phyloP scores from a whole-genome alignment of 2,888 invertebrate genomes.

The Oxystoma pomonae region DNA sequence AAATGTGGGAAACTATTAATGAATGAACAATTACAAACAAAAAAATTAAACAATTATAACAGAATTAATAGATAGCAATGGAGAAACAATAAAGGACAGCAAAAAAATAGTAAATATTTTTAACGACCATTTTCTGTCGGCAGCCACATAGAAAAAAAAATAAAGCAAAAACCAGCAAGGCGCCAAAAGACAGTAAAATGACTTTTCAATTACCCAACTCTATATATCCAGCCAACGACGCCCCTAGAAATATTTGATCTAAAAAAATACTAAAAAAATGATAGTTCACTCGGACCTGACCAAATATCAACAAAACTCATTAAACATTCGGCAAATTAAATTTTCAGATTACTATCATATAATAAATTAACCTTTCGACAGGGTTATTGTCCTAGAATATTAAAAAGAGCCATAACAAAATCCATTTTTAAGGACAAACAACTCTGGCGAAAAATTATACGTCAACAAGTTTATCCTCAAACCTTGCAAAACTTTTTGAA shows the following conservation, averaged over 20 bases:
- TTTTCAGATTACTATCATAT: neutral
- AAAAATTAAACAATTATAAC: neutral
- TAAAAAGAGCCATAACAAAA: neutral
- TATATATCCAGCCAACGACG: neutral
- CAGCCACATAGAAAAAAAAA: neutral
- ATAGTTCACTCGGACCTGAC: neutral
- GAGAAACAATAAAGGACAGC: neutral
- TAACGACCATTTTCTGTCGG: neutral
- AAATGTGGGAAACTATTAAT: neutral
- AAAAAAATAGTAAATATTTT: neutral
- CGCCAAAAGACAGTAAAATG: neutral
- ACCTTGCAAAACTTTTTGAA: neutral
- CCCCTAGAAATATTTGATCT: neutral
- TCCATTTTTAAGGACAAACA: neutral
- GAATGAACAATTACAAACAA: neutral
- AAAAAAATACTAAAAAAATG: neutral
- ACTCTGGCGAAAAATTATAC: neutral
- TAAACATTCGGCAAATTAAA: neutral
- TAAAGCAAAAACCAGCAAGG: neutral
- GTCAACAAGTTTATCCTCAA: neutral
- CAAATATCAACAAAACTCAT: neutral
- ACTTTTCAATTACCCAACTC: neutral
- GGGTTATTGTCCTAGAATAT: neutral
- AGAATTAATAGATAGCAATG: neutral
- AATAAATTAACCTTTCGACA: neutral